Base-by-base conservation (phyloP, 2,888 invertebrate species). In the Timema cristinae region DNA sequence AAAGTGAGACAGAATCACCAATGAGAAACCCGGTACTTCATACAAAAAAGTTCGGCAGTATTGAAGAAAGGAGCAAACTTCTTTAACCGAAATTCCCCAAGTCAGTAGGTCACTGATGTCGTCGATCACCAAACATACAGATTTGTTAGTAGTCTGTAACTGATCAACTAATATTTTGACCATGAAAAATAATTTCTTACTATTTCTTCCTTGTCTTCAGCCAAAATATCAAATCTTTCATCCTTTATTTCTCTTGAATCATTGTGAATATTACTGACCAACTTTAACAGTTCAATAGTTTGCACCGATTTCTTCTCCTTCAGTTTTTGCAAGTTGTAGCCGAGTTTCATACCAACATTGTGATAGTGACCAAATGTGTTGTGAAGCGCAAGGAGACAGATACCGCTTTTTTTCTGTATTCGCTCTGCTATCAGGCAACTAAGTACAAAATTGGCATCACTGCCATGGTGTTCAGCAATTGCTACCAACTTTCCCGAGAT, bases 311-410 rank as follows among this genome's bases (percentile, higher is more conserved):
- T 85, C 15, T 83, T 80, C 66, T 83, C 83, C 49, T 83, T 80
- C 72, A 85, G 82, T 69, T 84, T 81, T 52, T 86, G 84, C 51
- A 92, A 81, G 80, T 91, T 91, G 78, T 89, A 91, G 68, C 91
- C 91, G 78, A 92, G 84, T 78, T 90, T 89, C 78, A 90, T 87
- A 13, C 91, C 90, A 52, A 92, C 86, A 81, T 88, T 90, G 73
- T 91, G 89, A 78, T 91, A 93, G 79, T 93, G 92, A 70, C 86
- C 85, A 67, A 90, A 83, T 2, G 89, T 87, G 78, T 92, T 90
- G 79, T 92, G 92, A 73, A 90, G 84, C 68, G 89, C 86, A 68
- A 92, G 83, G 67, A 92, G 82, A 77, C 91, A 84, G 7, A 89
- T 82, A 70, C 85, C 86, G 72, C 85, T 82, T 73, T 87, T 86